These are phyloP conservation scores for Meandrina meandrites DNA, from an alignment of 92 coral and sea anemone species.

Conservation along the genomic window DNA sequence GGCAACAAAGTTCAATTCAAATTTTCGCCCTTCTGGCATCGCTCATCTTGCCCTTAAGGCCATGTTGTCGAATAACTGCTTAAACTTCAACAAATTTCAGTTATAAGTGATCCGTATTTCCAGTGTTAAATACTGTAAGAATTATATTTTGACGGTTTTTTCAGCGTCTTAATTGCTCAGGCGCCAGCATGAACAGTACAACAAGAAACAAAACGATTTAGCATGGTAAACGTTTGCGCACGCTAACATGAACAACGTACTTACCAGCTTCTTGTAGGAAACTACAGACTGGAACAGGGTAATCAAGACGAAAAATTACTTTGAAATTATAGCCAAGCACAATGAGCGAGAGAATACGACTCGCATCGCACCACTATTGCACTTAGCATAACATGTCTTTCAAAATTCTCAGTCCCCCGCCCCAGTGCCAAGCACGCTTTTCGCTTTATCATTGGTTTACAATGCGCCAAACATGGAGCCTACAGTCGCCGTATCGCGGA, in stretches of 20 bases:
- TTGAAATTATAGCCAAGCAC: neutral
- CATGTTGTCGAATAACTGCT: neutral
- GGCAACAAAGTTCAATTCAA: neutral
- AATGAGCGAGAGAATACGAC: neutral
- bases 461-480: neutral
- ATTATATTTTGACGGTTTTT: neutral
- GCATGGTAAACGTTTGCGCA: neutral
- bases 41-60: neutral
- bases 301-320: neutral
- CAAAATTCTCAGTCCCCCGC: neutral
- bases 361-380: neutral
- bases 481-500: conserved; percentile 8
- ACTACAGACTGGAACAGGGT: neutral
- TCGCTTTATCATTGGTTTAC: conserved; percentile 8
- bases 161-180: neutral
- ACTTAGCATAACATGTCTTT: neutral
- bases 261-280: neutral
- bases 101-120: neutral
- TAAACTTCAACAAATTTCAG: neutral
- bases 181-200: neutral
- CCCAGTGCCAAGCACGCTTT: neutral
- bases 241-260: neutral
- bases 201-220: neutral
- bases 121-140: neutral
- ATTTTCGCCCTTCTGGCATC: neutral